A percentile compares a stretch with the other conserved stretches of the same genome.
These are phyloP conservation scores for Yasuhikotakia modesta DNA, from an alignment of 2,797 vertebrate genomes.

Conservation along the genomic window DNA sequence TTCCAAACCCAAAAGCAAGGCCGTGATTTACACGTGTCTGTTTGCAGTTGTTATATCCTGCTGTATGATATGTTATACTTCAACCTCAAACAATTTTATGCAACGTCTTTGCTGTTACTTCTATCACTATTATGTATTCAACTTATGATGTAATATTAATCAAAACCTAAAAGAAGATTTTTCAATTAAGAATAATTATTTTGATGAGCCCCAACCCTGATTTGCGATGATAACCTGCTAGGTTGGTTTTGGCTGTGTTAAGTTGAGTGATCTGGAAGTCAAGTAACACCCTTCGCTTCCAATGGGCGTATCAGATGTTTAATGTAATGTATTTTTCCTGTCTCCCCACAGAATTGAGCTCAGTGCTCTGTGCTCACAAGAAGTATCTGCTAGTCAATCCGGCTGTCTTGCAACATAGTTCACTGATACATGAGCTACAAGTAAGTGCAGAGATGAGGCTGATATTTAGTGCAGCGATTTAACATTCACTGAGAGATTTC, in stretches of 20 bases:
- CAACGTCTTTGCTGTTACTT: neutral
- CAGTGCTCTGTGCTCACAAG: slow-evolving; percentile 41
- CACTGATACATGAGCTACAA: neutral
- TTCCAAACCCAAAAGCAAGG: slow-evolving; percentile 23
- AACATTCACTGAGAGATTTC: slow-evolving; percentile 18
- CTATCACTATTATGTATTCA: neutral
- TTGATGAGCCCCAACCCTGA: slow-evolving; percentile 31
- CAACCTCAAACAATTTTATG: neutral
- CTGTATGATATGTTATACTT: neutral
- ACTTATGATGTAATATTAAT: neutral
- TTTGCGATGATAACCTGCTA: slow-evolving; percentile 9
- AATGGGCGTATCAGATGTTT: slow-evolving; percentile 28
- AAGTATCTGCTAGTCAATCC: slow-evolving; percentile 8
- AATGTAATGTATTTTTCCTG: slow-evolving; percentile 34
- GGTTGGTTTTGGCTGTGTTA: slow-evolving; percentile 26
- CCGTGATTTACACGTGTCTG: slow-evolving; percentile 25
- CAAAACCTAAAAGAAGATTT: too few species aligned
- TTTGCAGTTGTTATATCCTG: neutral
- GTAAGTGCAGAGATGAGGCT: neutral
- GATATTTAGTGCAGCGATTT: slow-evolving; percentile 7
- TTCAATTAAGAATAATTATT: slow-evolving; percentile 26
- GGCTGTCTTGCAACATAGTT: neutral
- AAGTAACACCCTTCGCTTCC: slow-evolving; percentile 38
- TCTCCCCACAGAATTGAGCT: slow-evolving; percentile 21
- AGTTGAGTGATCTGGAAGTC: slow-evolving; percentile 24